phyloP scores from a whole-genome alignment of 2,113 vertebrate species.

The Ailuropoda melanoleuca region DNA sequence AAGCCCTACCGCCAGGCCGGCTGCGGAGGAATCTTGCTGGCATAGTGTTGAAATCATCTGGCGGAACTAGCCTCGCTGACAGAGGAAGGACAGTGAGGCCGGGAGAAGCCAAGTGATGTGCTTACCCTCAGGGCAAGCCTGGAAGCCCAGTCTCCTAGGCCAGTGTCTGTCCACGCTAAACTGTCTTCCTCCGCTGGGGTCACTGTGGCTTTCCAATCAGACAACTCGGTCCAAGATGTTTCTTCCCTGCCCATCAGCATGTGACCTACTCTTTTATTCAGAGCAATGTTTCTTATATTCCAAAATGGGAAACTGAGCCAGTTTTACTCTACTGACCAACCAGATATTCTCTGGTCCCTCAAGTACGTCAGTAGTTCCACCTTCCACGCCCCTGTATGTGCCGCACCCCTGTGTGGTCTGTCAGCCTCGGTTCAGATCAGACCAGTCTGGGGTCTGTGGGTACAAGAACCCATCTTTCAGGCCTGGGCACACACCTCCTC shows the following conservation, averaged over 20 bases:
- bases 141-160: neutral
- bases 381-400: neutral
- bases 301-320: neutral
- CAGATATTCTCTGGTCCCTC: conserved; percentile 5
- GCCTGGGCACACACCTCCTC: neutral
- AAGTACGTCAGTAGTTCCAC: neutral
- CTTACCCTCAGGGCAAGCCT: neutral
- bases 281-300: neutral
- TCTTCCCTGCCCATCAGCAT: neutral
- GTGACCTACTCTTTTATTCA: neutral
- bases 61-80: neutral
- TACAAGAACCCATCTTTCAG: neutral
- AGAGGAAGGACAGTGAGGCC: neutral
- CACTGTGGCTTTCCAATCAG: neutral
- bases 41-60: neutral
- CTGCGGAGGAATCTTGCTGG: neutral
- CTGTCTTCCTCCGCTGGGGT: conserved; percentile 49
- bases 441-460: neutral
- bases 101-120: neutral
- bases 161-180: neutral
- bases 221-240: neutral
- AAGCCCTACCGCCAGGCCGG: neutral
- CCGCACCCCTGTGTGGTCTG: neutral
- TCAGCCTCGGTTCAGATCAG: conserved; percentile 32
- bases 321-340: neutral